phyloP scores from a whole-genome alignment of 2,888 invertebrate species.

The Coleophora flavipennella region DNA sequence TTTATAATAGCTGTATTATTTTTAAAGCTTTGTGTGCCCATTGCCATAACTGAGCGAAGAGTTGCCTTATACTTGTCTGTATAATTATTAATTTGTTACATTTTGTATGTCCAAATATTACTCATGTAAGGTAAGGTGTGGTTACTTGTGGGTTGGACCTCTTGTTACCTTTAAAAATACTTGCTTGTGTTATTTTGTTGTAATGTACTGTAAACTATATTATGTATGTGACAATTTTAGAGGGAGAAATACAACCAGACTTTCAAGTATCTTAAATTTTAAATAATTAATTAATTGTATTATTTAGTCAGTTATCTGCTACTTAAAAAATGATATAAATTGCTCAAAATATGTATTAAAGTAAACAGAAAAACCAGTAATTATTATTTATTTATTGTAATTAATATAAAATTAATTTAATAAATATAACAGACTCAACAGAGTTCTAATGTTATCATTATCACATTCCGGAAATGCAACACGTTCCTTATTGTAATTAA shows the following conservation, averaged over 20 bases:
- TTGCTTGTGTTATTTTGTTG: slow-evolving; percentile 5
- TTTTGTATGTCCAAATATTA: slow-evolving; percentile 16
- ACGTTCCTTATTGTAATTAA: slow-evolving; percentile 9
- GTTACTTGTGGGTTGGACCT: slow-evolving; percentile 3
- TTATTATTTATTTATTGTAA: no score
- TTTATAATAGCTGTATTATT: slow-evolving; percentile 14
- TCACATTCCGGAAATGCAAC: slow-evolving; percentile 16
- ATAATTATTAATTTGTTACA: background rate
- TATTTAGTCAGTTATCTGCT: no score
- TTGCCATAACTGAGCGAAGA: slow-evolving; percentile 11
- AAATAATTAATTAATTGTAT: no score
- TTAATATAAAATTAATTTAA: no score
- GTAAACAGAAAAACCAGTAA: no score
- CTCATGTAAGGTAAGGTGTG: slow-evolving; percentile 3
- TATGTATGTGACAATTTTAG: slow-evolving; percentile 14
- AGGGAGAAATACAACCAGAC: slow-evolving; percentile 15
- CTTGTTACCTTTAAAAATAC: slow-evolving; percentile 4
- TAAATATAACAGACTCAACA: no score
- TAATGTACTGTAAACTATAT: slow-evolving; percentile 4
- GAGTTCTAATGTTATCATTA: no score
- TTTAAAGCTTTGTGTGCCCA: slow-evolving; percentile 13
- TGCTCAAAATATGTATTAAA: no score
- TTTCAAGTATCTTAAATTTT: no score
- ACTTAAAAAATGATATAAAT: no score
- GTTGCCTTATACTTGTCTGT: slow-evolving; percentile 8